Percentiles rank a stretch among this genome's conserved stretches.
These are phyloP conservation scores for Eudasyphora cyanicolor DNA, from an alignment of 2,888 invertebrate species.

Conservation along the genomic window DNA sequence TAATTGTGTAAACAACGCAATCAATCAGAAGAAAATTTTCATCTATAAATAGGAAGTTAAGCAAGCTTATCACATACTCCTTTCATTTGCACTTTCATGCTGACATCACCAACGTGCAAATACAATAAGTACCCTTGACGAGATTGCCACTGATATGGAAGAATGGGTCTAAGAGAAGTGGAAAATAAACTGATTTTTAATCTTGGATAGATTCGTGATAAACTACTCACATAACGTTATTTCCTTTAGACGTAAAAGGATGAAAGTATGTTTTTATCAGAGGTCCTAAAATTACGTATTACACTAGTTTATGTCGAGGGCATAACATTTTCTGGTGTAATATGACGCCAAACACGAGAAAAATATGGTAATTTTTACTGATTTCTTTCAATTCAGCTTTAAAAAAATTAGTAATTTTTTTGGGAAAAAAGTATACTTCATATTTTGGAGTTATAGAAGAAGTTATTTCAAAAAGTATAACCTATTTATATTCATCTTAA, in stretches of 20 bases:
- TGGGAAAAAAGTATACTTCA: no score
- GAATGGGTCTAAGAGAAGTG: not conserved
- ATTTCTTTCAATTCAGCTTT: no score
- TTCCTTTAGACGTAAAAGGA: not conserved
- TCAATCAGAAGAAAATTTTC: slow-evolving; percentile 62
- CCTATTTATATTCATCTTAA: no score
- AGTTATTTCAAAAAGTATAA: no score
- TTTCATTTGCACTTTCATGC: not conserved
- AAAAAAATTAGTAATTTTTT: no score
- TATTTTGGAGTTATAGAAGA: no score
- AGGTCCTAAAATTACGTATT: no score
- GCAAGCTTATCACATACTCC: not conserved
- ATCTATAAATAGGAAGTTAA: slow-evolving; percentile 60
- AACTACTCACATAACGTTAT: no score
- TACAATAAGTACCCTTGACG: not conserved
- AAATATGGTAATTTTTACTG: no score
- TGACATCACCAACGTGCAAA: not conserved
- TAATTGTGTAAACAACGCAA: slow-evolving; percentile 62
- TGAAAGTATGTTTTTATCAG: not conserved
- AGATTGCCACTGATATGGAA: not conserved
- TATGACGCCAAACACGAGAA: no score
- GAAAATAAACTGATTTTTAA: slow-evolving; percentile 33
- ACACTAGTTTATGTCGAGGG: no score
- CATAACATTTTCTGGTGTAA: no score
- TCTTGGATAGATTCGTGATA: slow-evolving; percentile 41